phyloP scores from a whole-genome alignment of 2,113 vertebrate genomes.

The Microcebus ravelobensis region DNA sequence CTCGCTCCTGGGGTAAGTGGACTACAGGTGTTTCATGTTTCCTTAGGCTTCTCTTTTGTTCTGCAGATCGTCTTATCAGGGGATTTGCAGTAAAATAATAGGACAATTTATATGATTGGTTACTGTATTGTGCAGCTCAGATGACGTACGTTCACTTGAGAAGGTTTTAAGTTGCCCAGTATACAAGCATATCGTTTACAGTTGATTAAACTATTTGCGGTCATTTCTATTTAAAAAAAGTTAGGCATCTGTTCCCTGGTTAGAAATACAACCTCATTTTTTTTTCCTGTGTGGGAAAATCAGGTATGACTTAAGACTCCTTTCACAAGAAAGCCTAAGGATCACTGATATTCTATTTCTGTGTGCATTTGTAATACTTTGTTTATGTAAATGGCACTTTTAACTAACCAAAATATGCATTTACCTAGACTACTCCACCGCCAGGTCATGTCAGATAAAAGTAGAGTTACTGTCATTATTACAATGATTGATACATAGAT shows the following conservation, averaged over 20 bases:
- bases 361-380: conserved; percentile 11
- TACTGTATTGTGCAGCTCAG: background rate
- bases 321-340: conserved; percentile 32
- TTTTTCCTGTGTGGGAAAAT: conserved; percentile 59
- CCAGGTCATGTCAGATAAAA: background rate
- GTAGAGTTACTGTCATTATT: background rate
- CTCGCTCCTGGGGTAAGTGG: background rate
- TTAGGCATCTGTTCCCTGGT: conserved; percentile 17
- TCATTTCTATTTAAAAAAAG: conserved; percentile 29
- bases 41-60: background rate
- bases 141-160: background rate
- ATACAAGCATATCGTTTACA: conserved; percentile 52
- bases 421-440: background rate
- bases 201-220: conserved; percentile 59
- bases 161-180: background rate
- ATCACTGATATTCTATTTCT: conserved; percentile 22
- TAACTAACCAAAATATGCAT: conserved; percentile 18
- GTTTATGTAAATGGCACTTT: background rate
- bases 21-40: conserved; percentile 13
- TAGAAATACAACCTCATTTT: conserved; percentile 56
- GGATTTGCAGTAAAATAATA: conserved; percentile 32
- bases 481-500: background rate
- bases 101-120: background rate
- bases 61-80: conserved; percentile 16
- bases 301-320: conserved; percentile 23